Percentiles rank a stretch among this genome's conserved stretches.
These are phyloP conservation scores for Isaurus tuberculatus DNA, from an alignment of 92 coral and sea anemone species.

Conservation along the genomic window DNA sequence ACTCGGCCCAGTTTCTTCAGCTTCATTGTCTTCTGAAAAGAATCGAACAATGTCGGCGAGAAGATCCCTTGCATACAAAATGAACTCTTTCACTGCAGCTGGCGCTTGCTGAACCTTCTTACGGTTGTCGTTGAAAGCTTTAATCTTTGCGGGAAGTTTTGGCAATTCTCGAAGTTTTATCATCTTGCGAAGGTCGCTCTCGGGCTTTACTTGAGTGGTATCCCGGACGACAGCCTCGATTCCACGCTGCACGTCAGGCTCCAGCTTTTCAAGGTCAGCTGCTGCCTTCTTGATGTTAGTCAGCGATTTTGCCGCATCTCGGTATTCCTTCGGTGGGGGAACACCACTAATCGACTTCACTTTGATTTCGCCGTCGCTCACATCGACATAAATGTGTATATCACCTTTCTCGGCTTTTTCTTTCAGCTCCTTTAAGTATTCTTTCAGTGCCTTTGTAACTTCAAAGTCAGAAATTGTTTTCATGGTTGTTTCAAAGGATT, in stretches of 20 bases:
- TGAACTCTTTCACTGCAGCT: constrained; percentile 70
- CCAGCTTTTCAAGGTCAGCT: constrained; percentile 57
- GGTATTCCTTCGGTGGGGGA: constrained; percentile 78
- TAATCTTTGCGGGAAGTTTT: constrained; percentile 76
- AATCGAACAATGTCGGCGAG: constrained; percentile 66
- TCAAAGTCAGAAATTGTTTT: constrained; percentile 66
- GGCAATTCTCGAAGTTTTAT: constrained; percentile 64
- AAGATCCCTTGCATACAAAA: constrained; percentile 60
- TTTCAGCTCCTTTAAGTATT: constrained; percentile 76
- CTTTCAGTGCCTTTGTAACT: constrained; percentile 69
- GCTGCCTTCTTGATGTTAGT: constrained; percentile 68
- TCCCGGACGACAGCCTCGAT: constrained; percentile 65
- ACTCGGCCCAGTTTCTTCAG: constrained; percentile 34
- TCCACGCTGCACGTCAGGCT: constrained; percentile 77
- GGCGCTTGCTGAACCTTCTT: constrained; percentile 85
- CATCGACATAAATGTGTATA: constrained; percentile 75
- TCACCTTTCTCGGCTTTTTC: constrained; percentile 80
- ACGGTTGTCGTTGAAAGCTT: constrained; percentile 77
- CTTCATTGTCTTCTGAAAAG: constrained; percentile 54
- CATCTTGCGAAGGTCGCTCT: constrained; percentile 71
- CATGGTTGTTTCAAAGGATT: constrained; percentile 71
- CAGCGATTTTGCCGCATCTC: constrained; percentile 80
- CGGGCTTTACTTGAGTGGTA: constrained; percentile 69
- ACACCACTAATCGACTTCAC: constrained; percentile 73
- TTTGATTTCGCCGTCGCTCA: constrained; percentile 63